Evolutionary conservation across 2,797 vertebrate species (phyloP), one percentile per base, ranked within the genome.

Genomic region (Melanotaenia maccullochi): DNA sequence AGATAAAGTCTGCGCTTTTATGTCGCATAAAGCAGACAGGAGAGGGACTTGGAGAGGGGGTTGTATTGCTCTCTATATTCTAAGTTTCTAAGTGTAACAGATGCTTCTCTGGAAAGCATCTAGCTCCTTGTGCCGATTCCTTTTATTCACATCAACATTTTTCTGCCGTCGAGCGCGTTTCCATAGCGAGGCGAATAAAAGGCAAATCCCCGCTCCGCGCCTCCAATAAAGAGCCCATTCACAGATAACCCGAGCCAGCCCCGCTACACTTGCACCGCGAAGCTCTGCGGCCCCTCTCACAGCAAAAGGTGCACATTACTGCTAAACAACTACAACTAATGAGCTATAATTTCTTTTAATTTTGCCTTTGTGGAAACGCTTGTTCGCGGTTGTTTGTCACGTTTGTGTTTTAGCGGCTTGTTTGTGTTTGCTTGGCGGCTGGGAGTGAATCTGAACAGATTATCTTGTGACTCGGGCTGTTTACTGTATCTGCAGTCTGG

Each of bases 41-140:
- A 93, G 92, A 91, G 92, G 89, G 78, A 70, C 85, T 93, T 91
- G 90, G 92, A 94, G 93, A 93, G 94, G 87, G 94, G 96, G 94
- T 91, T 94, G 95, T 95, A 79, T 84, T 92, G 93, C 91, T 94
- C 95, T 96, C 95, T 95, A 97, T 96, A 96, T 95, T 97, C 96
- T 97, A 96, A 97, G 96, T 98, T 98, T 96, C 96, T 95, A 96
- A 97, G 96, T 98, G 97, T 98, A 98, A 98, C 97, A 98, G 97
- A 98, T 98, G 97, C 97, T 92, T 94, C 95, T 97, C 95, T 96
- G 94, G 94, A 96, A 94, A 94, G 38, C 38, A 40, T 40, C 38
- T 40, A 92, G 93, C 95, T 96, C 95, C 97, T 96, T 96, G 96
- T 96, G 96, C 90, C 84, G 95, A 93, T 95, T 96, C 93, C 93